Evolutionary conservation across 1,140 invertebrate species (phyloP).

Genomic region (Microvelia longipes): DNA sequence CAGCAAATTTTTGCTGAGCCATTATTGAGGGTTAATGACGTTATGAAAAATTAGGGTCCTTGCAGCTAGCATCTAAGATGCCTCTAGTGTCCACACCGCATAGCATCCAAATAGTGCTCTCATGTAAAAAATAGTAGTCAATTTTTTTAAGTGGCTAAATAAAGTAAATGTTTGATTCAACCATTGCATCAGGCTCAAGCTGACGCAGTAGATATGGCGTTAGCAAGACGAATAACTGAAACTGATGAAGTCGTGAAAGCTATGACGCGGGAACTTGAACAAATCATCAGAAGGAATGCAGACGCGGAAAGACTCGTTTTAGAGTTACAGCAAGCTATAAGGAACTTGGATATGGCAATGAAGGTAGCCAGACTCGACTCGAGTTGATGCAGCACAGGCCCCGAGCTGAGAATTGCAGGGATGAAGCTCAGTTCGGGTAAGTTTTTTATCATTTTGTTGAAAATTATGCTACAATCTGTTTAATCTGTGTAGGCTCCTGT

Average conservation of each 20-base stretch:
- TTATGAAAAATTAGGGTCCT: too few species aligned
- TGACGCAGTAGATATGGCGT: constrained; percentile 47
- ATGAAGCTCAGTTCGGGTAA: constrained; percentile 48
- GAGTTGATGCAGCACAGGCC: constrained; percentile 48
- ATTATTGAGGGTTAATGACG: too few species aligned
- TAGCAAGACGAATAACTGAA: constrained; percentile 42
- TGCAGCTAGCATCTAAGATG: too few species aligned
- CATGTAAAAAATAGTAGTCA: too few species aligned
- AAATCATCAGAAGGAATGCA: constrained; percentile 46
- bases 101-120: too few species aligned
- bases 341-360: constrained; percentile 49
- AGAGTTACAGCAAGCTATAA: constrained; percentile 40
- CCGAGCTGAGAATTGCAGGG: constrained; percentile 53
- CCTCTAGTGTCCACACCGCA: too few species aligned
- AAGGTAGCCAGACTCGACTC: constrained; percentile 63
- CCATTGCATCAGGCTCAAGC: constrained; percentile 43
- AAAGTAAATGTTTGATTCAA: too few species aligned
- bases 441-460: too few species aligned
- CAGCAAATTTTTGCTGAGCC: too few species aligned
- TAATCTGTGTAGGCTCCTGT: too few species aligned
- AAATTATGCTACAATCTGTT: too few species aligned
- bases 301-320: constrained; percentile 51
- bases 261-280: constrained; percentile 45
- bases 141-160: too few species aligned
- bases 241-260: constrained; percentile 46